Evolutionary conservation across 2,888 invertebrate genomes (phyloP).

Genomic region (Ptychoptera albimana): DNA sequence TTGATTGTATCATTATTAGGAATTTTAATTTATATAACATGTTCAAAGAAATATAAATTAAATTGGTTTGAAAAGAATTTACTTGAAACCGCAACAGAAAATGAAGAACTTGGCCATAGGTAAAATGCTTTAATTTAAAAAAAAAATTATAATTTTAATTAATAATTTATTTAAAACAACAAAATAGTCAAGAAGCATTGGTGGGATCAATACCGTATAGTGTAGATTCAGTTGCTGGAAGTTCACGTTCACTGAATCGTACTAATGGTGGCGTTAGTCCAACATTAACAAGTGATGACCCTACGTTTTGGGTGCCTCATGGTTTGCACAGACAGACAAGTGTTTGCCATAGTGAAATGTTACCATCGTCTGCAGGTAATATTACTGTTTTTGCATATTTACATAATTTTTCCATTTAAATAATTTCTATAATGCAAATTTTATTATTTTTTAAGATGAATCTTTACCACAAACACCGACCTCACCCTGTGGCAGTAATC

Average conservation of each 20-base stretch:
- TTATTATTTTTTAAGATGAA: conserved; percentile 18
- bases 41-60: conserved; percentile 35
- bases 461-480: conserved; percentile 32
- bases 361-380: conserved; percentile 16
- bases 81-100: conserved; percentile 33
- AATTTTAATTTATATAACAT: conserved; percentile 34
- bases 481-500: conserved; percentile 31
- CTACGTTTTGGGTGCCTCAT: conserved; percentile 34
- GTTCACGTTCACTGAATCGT: conserved; percentile 19
- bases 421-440: not conserved
- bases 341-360: conserved; percentile 11
- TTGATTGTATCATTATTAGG: conserved; percentile 32
- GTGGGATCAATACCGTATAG: conserved; percentile 27
- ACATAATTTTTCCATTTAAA: not conserved
- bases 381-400: not conserved
- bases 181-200: conserved; percentile 29
- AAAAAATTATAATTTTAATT: not conserved
- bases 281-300: conserved; percentile 28
- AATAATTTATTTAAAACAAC: not conserved
- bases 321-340: conserved; percentile 9
- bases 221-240: conserved; percentile 29
- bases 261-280: conserved; percentile 24
- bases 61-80: conserved; percentile 44
- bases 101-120: conserved; percentile 29
- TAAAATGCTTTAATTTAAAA: conserved; percentile 11